These are phyloP conservation scores for Dipodomys merriami DNA, from an alignment of 2,113 vertebrate genomes.

Conservation along the genomic window DNA sequence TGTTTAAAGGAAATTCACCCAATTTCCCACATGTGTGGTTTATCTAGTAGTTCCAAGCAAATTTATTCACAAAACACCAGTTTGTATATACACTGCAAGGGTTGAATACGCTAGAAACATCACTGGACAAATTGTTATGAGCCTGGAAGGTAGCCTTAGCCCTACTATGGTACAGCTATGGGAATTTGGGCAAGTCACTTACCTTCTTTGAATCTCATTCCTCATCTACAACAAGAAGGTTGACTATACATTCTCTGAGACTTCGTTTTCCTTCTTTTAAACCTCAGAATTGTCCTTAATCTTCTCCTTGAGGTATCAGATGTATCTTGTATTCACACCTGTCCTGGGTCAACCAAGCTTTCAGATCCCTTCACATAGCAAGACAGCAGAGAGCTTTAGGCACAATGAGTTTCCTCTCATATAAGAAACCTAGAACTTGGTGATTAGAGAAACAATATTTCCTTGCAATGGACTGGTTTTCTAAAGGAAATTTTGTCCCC, in stretches of 20 bases:
- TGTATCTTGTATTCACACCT: background rate
- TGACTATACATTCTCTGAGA: background rate
- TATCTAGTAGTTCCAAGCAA: background rate
- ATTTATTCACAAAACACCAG: background rate
- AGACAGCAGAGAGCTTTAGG: background rate
- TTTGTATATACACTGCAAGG: background rate
- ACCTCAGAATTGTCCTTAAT: background rate
- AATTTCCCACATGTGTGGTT: background rate
- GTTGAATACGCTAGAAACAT: background rate
- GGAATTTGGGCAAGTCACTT: background rate
- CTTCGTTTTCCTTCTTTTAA: background rate
- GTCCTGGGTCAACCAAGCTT: background rate
- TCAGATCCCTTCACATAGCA: background rate
- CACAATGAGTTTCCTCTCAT: background rate
- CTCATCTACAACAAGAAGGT: background rate
- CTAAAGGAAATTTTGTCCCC: background rate
- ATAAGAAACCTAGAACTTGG: slow-evolving; percentile 35
- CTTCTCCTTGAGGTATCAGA: background rate
- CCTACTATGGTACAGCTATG: background rate
- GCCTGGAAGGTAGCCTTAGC: rapidly evolving
- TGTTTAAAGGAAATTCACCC: background rate
- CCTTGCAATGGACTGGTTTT: slow-evolving; percentile 18
- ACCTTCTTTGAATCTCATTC: background rate
- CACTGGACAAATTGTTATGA: background rate
- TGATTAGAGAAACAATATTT: slow-evolving; percentile 79